These are phyloP conservation scores for Micrastur ruficollis DNA, from an alignment of 2,797 vertebrate genomes.

Conservation along the genomic window DNA sequence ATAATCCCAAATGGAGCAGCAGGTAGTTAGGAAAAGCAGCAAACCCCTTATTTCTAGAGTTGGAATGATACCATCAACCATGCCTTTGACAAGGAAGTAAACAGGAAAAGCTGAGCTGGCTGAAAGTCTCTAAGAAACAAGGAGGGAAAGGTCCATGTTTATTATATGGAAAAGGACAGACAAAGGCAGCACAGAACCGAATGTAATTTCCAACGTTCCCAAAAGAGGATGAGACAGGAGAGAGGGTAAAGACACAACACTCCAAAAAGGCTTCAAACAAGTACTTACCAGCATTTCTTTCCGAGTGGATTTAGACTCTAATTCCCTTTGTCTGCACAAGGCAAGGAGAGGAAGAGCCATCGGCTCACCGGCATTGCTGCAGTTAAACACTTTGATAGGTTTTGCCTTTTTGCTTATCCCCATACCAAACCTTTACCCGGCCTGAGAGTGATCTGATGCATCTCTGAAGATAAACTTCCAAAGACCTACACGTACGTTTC, in stretches of 20 bases:
- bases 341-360: not conserved
- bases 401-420: not conserved
- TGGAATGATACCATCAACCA: not conserved
- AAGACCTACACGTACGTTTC: not conserved
- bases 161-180: constrained; percentile 64
- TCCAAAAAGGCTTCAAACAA: constrained; percentile 65
- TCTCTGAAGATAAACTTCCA: not conserved
- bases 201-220: constrained; percentile 71
- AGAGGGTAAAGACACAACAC: constrained; percentile 44
- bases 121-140: constrained; percentile 22
- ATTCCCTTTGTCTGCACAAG: not conserved
- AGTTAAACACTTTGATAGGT: not conserved
- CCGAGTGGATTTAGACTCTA: constrained; percentile 3
- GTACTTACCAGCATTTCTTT: constrained; percentile 33
- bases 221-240: constrained; percentile 65
- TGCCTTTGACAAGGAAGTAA: constrained; percentile 24
- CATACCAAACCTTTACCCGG: not conserved
- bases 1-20: not conserved
- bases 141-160: constrained; percentile 67
- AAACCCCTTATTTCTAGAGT: constrained; percentile 43
- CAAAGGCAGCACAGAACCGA: constrained; percentile 59
- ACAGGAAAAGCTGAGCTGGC: constrained; percentile 70
- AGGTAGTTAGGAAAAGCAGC: not conserved
- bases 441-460: not conserved
- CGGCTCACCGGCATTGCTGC: not conserved